These are phyloP conservation scores for Acanthosepion lycidas DNA, from an alignment of 2,888 invertebrate species.

Conservation along the genomic window DNA sequence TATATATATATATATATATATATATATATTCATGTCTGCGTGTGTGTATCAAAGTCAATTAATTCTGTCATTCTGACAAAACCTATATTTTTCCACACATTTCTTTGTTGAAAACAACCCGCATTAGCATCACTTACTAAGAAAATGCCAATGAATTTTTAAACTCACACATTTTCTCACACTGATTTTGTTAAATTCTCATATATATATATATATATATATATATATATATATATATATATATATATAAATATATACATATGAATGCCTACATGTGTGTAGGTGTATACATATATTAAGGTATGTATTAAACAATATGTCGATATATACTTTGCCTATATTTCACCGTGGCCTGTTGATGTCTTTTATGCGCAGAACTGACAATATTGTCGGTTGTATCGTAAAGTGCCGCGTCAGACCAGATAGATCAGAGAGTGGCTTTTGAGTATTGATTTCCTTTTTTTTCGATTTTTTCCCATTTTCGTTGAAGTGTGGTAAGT, in stretches of 20 bases:
- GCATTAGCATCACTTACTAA: too few relatives aligned
- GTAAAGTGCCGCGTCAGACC: neutral
- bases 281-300: neutral
- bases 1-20: neutral
- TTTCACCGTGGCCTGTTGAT: constrained; percentile 13
- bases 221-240: neutral
- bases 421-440: neutral
- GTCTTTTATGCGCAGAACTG: neutral
- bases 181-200: neutral
- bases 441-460: neutral
- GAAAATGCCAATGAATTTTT: too few relatives aligned
- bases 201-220: constrained; percentile 40
- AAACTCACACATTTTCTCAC: too few relatives aligned
- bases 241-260: neutral
- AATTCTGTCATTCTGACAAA: too few relatives aligned
- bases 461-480: neutral
- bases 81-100: neutral
- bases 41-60: neutral
- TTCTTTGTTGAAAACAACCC: too few relatives aligned
- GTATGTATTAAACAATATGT: neutral
- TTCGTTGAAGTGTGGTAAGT: neutral
- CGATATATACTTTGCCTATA: neutral
- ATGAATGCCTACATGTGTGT: neutral
- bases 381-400: neutral
- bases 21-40: neutral